phyloP scores from a whole-genome alignment of 2,113 vertebrate species.

The Lasiurus cinereus region DNA sequence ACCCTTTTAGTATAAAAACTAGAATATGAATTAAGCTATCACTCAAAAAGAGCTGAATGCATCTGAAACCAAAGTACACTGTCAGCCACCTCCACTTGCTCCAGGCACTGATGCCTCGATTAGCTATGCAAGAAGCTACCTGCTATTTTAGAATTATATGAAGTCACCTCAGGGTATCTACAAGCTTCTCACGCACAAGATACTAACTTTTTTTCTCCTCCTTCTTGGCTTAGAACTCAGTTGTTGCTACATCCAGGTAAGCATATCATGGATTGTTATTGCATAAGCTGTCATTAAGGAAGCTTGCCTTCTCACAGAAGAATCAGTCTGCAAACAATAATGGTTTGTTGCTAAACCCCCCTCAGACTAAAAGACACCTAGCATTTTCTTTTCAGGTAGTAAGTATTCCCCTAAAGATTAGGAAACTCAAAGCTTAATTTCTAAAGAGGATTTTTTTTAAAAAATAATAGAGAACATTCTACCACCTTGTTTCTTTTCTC shows the following conservation, averaged over 20 bases:
- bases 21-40: constrained; percentile 88
- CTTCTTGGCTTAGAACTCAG: constrained; percentile 88
- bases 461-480: constrained; percentile 41
- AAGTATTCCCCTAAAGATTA: constrained; percentile 77
- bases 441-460: constrained; percentile 57
- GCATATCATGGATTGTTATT: constrained; percentile 88
- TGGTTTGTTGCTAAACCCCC: constrained; percentile 85
- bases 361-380: constrained; percentile 81
- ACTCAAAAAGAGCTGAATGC: constrained; percentile 89
- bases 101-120: constrained; percentile 90
- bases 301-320: constrained; percentile 86
- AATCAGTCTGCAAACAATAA: constrained; percentile 87
- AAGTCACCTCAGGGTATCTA: constrained; percentile 90
- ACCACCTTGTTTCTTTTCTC: neutral
- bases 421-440: constrained; percentile 59
- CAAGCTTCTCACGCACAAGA: constrained; percentile 92
- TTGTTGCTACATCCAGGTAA: constrained; percentile 88
- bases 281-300: constrained; percentile 89
- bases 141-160: constrained; percentile 90
- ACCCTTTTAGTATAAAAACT: constrained; percentile 85
- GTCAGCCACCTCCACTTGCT: constrained; percentile 90
- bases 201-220: constrained; percentile 82
- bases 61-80: constrained; percentile 89
- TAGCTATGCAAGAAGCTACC: constrained; percentile 93
- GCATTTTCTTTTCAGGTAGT: constrained; percentile 77